Evolutionary conservation across 2,113 vertebrate genomes (phyloP).

Genomic region (Pardalotus punctatus): DNA sequence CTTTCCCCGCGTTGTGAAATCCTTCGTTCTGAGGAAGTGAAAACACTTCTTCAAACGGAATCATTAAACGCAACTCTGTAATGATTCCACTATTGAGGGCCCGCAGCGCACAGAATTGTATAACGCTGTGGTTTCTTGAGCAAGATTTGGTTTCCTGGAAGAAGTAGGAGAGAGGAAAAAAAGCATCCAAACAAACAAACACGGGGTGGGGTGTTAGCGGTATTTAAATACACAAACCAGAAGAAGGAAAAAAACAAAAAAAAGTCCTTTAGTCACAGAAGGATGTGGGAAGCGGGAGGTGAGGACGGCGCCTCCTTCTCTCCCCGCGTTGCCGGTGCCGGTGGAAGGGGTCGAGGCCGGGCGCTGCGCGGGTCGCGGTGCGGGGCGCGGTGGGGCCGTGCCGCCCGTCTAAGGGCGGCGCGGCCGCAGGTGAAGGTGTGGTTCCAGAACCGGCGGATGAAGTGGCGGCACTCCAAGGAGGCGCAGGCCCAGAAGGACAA

Average conservation of each 20-base stretch:
- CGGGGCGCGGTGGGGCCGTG: background rate
- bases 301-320: background rate
- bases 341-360: background rate
- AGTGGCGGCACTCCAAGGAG: constrained; percentile 97
- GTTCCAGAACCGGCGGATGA: constrained; percentile 99
- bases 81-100: constrained; percentile 30
- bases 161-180: background rate
- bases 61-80: constrained; percentile 37
- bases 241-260: background rate
- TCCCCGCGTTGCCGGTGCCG: background rate
- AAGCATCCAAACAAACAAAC: background rate
- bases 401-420: background rate
- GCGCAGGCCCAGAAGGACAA: constrained; percentile 97
- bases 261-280: background rate
- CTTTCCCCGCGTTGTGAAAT: constrained; percentile 63
- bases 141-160: constrained; percentile 16
- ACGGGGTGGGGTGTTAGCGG: background rate
- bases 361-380: background rate
- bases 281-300: background rate
- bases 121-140: constrained; percentile 35
- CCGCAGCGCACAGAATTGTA: background rate
- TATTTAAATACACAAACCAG: background rate
- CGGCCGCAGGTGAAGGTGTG: constrained; percentile 94
- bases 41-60: constrained; percentile 73
- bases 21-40: constrained; percentile 70